Percentiles rank a stretch among this genome's conserved stretches.
Conservation (phyloP, 2,113 vertebrate genomes). For the Oxyruncus cristatus region DNA sequence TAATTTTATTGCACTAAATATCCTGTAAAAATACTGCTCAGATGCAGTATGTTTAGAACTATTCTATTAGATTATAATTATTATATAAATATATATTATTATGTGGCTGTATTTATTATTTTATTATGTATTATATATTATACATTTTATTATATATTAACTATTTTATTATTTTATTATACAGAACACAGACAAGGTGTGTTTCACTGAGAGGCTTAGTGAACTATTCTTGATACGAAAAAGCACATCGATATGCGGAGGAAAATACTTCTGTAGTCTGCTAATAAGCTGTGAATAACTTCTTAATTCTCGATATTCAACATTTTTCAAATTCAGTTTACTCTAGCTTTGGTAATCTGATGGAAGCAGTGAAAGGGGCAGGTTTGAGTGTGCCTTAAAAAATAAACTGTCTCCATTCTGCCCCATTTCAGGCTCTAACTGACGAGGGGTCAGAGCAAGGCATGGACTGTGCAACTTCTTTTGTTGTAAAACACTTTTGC, state of each 20-base stretch:
- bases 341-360: not conserved
- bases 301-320: not conserved
- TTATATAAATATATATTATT: too few relatives aligned
- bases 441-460: not conserved
- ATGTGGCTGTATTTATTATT: too few relatives aligned
- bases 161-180: too few relatives aligned
- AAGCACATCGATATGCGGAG: not conserved
- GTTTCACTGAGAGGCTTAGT: not conserved
- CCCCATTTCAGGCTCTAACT: not conserved
- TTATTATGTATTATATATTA: too few relatives aligned
- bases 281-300: not conserved
- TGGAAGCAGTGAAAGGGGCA: not conserved
- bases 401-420: not conserved
- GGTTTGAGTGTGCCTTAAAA: not conserved
- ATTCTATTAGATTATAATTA: not conserved
- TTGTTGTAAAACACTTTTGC: not conserved
- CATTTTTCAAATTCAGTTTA: not conserved
- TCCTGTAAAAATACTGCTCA: not conserved
- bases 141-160: too few relatives aligned
- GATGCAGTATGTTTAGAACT: not conserved
- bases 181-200: not conserved
- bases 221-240: not conserved
- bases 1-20: not conserved
- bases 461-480: not conserved
- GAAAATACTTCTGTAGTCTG: not conserved